Base-by-base conservation (phyloP, 2,888 invertebrate species). In the Lypha dubia region DNA sequence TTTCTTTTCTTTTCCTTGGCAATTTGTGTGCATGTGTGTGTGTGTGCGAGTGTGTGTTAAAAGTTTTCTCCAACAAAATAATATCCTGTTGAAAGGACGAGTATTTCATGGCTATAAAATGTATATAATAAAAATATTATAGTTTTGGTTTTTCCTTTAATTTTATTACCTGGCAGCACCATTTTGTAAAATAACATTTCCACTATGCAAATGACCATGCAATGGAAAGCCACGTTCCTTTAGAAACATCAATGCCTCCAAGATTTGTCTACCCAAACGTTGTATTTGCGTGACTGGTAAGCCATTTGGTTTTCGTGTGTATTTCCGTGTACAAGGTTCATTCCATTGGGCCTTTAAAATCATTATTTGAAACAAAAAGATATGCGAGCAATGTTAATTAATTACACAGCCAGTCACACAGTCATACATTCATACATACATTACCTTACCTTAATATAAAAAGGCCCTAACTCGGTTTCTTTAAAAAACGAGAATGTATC, bases 161-260 rank as follows among this genome's bases (percentile, higher is more conserved):
- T 32, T 24, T 84, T 91, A 68, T 91, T 89, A 96, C 96, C 98
- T 94, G 65, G 98, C 98, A 0, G 97, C 97, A 22, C 98, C 97
- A 91, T 98, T 97, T 90, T 98, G 98, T 53, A 98, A 94, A 87
- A 98, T 96, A 32, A 98, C 95, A 92, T 98, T 98, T 49, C 98
- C 98, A 71, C 96, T 95, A 92, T 98, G 98, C 87, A 98, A 93
- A 92, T 98, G 97, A 56, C 96, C 95, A 89, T 97, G 97, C 11
- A 96, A 94, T 3, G 98, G 97, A 91, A 98, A 97, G 13, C 97
- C 97, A 88, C 97, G 95, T 89, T 97, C 97, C 87, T 91, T 95
- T 22, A 98, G 93, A 92, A 97, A 97, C 82, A 97, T 93, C 74
- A 98, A 93, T 0, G 97, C 97, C 92, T 97, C 98, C 71, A 98